Evolutionary conservation across 2,888 invertebrate genomes (phyloP), one percentile per base, ranked within the genome.

Genomic region (Pollenia griseotomentosa): DNA sequence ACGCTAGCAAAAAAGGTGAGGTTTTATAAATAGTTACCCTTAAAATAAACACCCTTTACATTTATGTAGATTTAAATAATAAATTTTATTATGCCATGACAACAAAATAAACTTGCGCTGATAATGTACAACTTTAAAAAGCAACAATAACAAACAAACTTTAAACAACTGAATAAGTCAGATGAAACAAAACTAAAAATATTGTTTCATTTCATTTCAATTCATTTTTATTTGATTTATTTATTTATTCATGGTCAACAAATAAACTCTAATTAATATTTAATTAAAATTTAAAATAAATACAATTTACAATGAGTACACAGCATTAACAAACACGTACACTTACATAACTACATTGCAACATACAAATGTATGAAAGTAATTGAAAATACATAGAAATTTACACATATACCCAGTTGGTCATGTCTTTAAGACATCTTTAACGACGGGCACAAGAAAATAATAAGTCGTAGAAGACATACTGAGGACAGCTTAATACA

Each of bases 201-300:
- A 68, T 70, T 61, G 61, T 83, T 70, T 51, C 16, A 51, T 46
- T 55, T 51, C 16, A 51, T 46, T 55, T 53, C 14, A 19, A 33
- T 70, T 51, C 7, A 70, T 12, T 44, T 70, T 46, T 46, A 44
- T 61, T 55, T 55, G 11, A 42, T 40, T 51, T n/a, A 12, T 53
- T 65, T 55, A 75, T 81, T 81, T 73, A 77, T 65, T 59, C 42
- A 53, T 66, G 33, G 65, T 78, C 65, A 82, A 85, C 75, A 81
- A 73, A 78, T 78, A 74, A 86, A 86, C 74, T 83, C 78, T 79
- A 83, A 86, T 83, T 86, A 83, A 74, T 75, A 83, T 83, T 83
- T 70, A 86, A 83, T 86, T 86, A 79, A 86, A 83, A 79, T 74
- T 55, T 40, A 66, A 83, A 83, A 68, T 63, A 86, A 65, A 70